These are phyloP conservation scores for Dromococcyx pavoninus DNA, from an alignment of 2,797 vertebrate genomes.

Conservation along the genomic window DNA sequence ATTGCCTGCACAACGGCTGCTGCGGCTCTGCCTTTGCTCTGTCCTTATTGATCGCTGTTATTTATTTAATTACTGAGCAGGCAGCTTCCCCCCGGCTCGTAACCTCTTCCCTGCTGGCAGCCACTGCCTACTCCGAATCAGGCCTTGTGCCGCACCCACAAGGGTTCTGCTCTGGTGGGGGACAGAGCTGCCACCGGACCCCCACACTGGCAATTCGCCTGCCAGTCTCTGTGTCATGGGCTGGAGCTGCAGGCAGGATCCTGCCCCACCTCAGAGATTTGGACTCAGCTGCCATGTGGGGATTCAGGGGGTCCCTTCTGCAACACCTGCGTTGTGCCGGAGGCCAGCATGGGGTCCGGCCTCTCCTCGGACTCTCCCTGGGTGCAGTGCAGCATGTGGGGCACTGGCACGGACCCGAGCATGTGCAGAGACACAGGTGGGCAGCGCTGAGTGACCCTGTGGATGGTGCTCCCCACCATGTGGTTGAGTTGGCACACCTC, in stretches of 20 bases:
- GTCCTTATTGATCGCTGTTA: constrained; percentile 56
- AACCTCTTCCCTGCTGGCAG: constrained; percentile 46
- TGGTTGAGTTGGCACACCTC: constrained; percentile 12
- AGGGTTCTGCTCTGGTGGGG: background rate
- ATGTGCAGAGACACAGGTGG: background rate
- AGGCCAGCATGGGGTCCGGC: background rate
- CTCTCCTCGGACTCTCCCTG: background rate
- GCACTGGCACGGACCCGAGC: background rate
- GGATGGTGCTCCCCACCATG: background rate
- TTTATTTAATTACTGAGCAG: constrained; percentile 65
- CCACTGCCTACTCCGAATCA: background rate
- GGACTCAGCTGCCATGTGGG: background rate
- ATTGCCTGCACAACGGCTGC: background rate
- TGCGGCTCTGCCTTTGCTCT: constrained; percentile 27
- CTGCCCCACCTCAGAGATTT: background rate
- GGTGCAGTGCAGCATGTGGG: background rate
- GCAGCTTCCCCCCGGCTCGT: background rate
- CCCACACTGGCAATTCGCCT: background rate
- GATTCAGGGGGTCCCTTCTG: background rate
- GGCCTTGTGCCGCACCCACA: background rate
- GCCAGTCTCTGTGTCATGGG: too few relatives aligned
- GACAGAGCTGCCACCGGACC: background rate
- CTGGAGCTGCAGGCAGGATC: background rate
- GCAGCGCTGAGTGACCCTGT: background rate
- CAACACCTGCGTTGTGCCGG: background rate